Percentiles rank a stretch among this genome's conserved stretches.
Evolutionary conservation across 2,888 invertebrate species (phyloP).

Genomic region (Drosophila atripex): DNA sequence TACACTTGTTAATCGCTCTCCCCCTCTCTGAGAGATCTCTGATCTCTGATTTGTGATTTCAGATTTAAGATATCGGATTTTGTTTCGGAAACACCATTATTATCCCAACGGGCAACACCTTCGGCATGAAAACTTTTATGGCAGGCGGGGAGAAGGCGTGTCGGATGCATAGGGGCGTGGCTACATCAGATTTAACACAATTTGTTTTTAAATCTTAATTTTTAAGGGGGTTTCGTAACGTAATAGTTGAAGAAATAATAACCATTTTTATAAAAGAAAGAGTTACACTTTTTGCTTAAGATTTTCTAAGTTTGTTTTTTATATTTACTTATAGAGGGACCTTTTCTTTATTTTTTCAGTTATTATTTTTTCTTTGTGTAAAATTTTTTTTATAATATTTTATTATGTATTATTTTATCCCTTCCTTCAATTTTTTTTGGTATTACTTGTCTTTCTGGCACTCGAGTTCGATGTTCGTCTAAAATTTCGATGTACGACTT

Average conservation of each 20-base stretch:
- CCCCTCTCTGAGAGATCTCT: neutral
- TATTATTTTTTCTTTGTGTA: too few relatives aligned
- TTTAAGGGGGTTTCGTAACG: too few relatives aligned
- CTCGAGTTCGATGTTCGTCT: slow-evolving; percentile 35
- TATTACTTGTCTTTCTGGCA: slow-evolving; percentile 17
- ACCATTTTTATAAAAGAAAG: too few relatives aligned
- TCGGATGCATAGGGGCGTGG: slow-evolving; percentile 7
- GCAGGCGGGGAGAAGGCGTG: slow-evolving; percentile 5
- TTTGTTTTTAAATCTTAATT: neutral
- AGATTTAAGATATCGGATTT: neutral
- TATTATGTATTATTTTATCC: too few relatives aligned
- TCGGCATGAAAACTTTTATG: neutral
- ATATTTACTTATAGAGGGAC: too few relatives aligned
- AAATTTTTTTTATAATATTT: too few relatives aligned
- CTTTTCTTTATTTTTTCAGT: too few relatives aligned
- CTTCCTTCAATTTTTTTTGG: neutral
- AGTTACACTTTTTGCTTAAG: too few relatives aligned
- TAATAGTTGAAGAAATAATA: too few relatives aligned
- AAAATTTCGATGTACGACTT: slow-evolving; percentile 34
- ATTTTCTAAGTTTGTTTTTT: too few relatives aligned
- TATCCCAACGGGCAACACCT: slow-evolving; percentile 12
- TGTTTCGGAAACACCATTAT: neutral
- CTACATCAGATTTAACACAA: neutral
- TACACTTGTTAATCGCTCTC: slow-evolving; percentile 45
- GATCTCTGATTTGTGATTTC: neutral